Percentiles rank a stretch among this genome's conserved stretches.
phyloP scores from a whole-genome alignment of 2,113 vertebrate genomes.

The Saccopteryx leptura region DNA sequence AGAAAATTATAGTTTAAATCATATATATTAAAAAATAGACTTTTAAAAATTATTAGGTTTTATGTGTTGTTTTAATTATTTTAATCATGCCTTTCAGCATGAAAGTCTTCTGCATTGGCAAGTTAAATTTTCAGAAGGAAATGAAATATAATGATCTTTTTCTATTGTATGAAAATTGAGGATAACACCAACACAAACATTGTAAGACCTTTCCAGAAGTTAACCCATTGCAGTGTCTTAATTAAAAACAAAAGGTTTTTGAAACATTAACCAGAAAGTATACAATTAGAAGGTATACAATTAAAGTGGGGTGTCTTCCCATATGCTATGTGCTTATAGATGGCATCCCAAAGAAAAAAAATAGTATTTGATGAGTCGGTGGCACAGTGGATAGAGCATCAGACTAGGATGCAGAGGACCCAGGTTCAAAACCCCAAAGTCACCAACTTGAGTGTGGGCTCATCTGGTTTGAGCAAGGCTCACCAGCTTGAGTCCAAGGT shows the following conservation, averaged over 20 bases:
- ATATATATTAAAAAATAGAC: slow-evolving; percentile 57
- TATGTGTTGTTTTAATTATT: slow-evolving; percentile 76
- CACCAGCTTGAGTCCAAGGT: no score
- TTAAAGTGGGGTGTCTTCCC: background rate
- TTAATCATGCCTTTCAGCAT: slow-evolving; percentile 67
- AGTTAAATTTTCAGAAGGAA: slow-evolving; percentile 69
- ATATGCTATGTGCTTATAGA: background rate
- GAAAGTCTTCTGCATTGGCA: slow-evolving; percentile 67
- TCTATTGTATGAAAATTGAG: slow-evolving; percentile 78
- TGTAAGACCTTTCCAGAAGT: slow-evolving; percentile 39
- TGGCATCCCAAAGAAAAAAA: background rate
- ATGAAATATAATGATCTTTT: slow-evolving; percentile 79
- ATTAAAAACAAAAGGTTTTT: slow-evolving; percentile 54
- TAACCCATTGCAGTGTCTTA: slow-evolving; percentile 55
- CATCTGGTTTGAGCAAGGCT: no score
- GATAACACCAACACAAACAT: slow-evolving; percentile 67
- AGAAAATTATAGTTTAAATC: slow-evolving; percentile 65
- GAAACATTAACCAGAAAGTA: background rate
- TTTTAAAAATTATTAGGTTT: slow-evolving; percentile 60
- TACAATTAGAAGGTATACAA: background rate
- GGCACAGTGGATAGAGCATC: no score
- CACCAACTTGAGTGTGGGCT: no score
- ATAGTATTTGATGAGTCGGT: no score
- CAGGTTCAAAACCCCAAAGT: no score
- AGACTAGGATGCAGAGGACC: no score